phyloP scores from a whole-genome alignment of 2,888 invertebrate species.

The Dioctria linearis region DNA sequence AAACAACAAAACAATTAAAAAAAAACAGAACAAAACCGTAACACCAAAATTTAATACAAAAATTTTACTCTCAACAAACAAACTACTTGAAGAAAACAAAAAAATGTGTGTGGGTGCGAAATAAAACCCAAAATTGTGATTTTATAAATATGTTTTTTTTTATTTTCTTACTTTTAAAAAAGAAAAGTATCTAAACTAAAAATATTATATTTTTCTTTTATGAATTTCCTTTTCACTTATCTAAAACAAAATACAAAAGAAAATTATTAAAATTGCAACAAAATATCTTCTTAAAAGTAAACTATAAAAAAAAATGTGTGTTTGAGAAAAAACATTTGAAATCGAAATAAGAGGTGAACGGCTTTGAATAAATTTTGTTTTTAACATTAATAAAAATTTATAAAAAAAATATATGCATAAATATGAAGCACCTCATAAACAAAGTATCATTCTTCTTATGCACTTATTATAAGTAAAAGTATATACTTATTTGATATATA shows the following conservation, averaged over 20 bases:
- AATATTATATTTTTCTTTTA: conserved; percentile 20
- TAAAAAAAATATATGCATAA: conserved; percentile 40
- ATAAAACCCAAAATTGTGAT: conserved; percentile 29
- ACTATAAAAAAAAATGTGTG: neutral
- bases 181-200: neutral
- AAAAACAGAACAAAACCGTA: conserved; percentile 18
- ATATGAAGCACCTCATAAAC: conserved; percentile 49
- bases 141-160: conserved; percentile 17
- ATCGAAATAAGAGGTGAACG: neutral
- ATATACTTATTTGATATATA: no score
- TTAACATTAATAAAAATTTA: neutral
- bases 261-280: neutral
- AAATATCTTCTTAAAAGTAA: conserved; percentile 24
- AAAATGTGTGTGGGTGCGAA: conserved; percentile 3
- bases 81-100: conserved; percentile 2
- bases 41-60: conserved; percentile 9
- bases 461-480: neutral
- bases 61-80: neutral
- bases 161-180: neutral
- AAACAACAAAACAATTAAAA: no score
- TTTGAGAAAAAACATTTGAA: neutral
- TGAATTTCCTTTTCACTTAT: neutral
- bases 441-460: conserved; percentile 12
- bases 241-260: neutral
- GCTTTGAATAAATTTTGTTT: neutral